These are phyloP conservation scores for Oxystoma pomonae DNA, from an alignment of 2,888 invertebrate species.

Conservation along the genomic window DNA sequence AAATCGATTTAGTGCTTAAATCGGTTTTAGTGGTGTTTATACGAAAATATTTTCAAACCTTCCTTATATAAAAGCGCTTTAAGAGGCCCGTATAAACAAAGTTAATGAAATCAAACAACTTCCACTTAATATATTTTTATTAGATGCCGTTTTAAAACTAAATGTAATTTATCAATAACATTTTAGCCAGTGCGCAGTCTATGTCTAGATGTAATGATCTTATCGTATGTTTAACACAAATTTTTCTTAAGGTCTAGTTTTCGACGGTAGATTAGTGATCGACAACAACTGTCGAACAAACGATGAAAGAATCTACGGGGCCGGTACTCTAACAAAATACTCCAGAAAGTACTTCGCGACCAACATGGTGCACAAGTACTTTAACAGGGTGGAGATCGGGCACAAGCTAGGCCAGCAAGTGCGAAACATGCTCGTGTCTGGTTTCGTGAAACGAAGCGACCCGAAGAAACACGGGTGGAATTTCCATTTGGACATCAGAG, in stretches of 20 bases:
- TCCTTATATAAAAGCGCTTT: no score
- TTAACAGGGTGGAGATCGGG: slow-evolving; percentile 61
- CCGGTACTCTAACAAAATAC: slow-evolving; percentile 62
- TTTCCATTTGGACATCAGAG: slow-evolving; percentile 29
- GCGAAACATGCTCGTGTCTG: slow-evolving; percentile 28
- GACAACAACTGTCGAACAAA: slow-evolving; percentile 59
- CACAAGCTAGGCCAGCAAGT: slow-evolving; percentile 48
- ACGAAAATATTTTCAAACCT: no score
- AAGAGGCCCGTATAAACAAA: no score
- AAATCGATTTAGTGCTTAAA: no score
- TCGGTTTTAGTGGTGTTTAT: no score
- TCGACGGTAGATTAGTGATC: slow-evolving; percentile 63
- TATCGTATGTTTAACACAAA: no score
- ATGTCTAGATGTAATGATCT: no score
- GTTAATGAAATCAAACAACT: no score
- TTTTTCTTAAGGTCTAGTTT: slow-evolving; percentile 41
- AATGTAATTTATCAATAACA: no score
- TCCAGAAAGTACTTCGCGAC: slow-evolving; percentile 57
- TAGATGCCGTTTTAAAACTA: no score
- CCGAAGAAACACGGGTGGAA: slow-evolving; percentile 26
- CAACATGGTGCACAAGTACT: slow-evolving; percentile 52
- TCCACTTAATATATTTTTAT: no score
- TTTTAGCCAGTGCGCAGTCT: no score
- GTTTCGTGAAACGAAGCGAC: slow-evolving; percentile 17
- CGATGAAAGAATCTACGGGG: slow-evolving; percentile 61